Base-by-base conservation (phyloP, 2,888 invertebrate species). In the Lasioglossum lativentre region DNA sequence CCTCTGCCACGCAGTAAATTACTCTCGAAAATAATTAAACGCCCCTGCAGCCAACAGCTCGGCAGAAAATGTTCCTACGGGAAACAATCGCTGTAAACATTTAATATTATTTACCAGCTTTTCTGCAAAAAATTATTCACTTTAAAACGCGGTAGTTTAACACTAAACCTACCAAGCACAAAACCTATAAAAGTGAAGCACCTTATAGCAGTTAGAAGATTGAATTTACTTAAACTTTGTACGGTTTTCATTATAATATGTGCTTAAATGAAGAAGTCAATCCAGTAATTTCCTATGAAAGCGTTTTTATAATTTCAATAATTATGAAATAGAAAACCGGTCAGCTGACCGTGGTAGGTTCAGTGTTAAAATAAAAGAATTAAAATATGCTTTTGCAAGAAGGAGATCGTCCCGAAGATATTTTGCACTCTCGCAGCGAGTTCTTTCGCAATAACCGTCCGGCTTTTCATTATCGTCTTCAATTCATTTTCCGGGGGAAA, bases 401-500 rank as follows among this genome's bases (percentile, higher is more conserved):
- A 4, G 23, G 10, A 30, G 34, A 66, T 34, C 16, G 34, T 4
- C 1, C 10, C 8, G 34, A 23, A 4, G 38, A 38, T 68, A 68
- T 23, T 38, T 38, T 38, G 19, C 19, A 4, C 30, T 30, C 16
- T 30, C 30, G 63, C 30, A 2, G 16, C 23, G 23, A 23, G 12
- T 38, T 38, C 38, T 68, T 68, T 23, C 38, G 66, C 66, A 14
- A 63, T 63, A 38, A 68, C 38, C 23, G 4, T 4, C 8, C 34
- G 38, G 12, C 23, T 23, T 38, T 68, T 23, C 68, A 23, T 68
- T 38, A 68, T 68, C 68, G 40, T 14, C 70, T 40, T 70, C 40
- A 70, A 38, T 70, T 70, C 70, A 70, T 70, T 70, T 40, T 40
- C 68, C 70, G 23, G 4, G 40, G 38, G n/a, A 40, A 70, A 40